These are phyloP conservation scores for Urophycis tenuis DNA, from an alignment of 2,797 vertebrate species.

Conservation along the genomic window DNA sequence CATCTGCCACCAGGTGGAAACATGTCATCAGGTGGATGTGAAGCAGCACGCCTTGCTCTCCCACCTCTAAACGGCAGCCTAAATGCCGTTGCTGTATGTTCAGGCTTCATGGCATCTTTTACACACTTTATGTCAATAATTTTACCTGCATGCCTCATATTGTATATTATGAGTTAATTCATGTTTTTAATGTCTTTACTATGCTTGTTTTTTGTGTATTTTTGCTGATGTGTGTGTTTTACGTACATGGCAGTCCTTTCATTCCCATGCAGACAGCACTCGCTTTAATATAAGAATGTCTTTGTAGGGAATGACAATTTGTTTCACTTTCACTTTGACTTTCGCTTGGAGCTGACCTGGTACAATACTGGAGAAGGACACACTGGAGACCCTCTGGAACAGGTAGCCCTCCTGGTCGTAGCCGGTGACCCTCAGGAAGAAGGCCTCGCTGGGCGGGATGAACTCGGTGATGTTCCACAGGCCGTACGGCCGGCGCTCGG, in stretches of 20 bases:
- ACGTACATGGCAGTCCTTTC: neutral
- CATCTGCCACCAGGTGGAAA: slow-evolving; percentile 63
- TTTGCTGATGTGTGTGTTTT: neutral
- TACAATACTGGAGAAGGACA: slow-evolving; percentile 87
- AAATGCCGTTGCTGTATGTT: neutral
- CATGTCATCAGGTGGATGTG: too few species aligned
- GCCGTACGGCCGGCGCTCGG: slow-evolving; percentile 78
- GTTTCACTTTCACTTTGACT: neutral
- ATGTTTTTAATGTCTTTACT: too few species aligned
- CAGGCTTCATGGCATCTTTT: neutral
- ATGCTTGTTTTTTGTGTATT: neutral
- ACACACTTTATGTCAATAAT: too few species aligned
- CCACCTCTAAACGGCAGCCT: neutral
- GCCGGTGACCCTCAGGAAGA: slow-evolving; percentile 88
- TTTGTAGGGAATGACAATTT: neutral
- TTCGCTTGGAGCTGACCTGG: slow-evolving; percentile 74
- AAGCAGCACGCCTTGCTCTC: too few species aligned
- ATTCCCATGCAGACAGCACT: neutral
- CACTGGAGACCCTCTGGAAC: slow-evolving; percentile 94
- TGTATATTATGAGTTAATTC: neutral
- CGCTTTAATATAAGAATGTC: neutral
- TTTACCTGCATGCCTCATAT: neutral
- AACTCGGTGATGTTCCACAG: slow-evolving; percentile 97
- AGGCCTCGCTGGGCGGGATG: slow-evolving; percentile 85
- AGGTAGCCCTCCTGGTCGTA: slow-evolving; percentile 84